Base-by-base conservation (phyloP, 2,888 invertebrate genomes). In the Dione juno region DNA sequence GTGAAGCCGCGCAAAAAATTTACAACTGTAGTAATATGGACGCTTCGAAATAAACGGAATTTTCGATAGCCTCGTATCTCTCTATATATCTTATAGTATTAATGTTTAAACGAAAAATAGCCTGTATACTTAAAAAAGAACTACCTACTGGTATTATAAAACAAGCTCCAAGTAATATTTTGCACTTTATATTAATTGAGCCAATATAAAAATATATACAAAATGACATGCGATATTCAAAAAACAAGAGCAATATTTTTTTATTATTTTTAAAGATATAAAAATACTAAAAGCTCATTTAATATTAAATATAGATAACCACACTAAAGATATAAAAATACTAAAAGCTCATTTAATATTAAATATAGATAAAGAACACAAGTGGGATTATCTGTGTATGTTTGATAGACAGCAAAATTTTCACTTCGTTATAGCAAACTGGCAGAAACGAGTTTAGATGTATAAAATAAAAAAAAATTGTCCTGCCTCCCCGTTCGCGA, bases 1-100 rank as follows among this genome's bases (percentile, higher is more conserved):
- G 87, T 84, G 83, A 86, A 86, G 84, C 79, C 75, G 80, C 78
- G 83, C 83, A 87, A 88, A 89, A 90, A 89, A 87, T 83, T 88
- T 88, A 89, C 86, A 83, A 79, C 86, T 82, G 81, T 53, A 45
- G 63, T 66, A 66, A 82, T 80, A 81, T 79, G 81, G 84, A 83
- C 86, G 82, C 79, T 83, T 77, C 75, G 84, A 83, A 84, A 84
- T 86, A 87, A 86, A 81, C 80, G 77, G 77, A 80, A 80, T 79
- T 78, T 77, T 75, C 81, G 81, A 85, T 85, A 83, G 79, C 80
- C 76, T 76, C 65, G 75, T 78, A n/a, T n/a, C n/a, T n/a, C n/a
- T n/a, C n/a, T n/a, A n/a, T 81, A 84, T 85, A 85, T 86, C 81
- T 59, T 52, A 16, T 48, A 43, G 64, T 41, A 35, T 28, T 10